These are phyloP conservation scores for Ceratina calcarata DNA, from an alignment of 1,140 invertebrate species.

Conservation along the genomic window DNA sequence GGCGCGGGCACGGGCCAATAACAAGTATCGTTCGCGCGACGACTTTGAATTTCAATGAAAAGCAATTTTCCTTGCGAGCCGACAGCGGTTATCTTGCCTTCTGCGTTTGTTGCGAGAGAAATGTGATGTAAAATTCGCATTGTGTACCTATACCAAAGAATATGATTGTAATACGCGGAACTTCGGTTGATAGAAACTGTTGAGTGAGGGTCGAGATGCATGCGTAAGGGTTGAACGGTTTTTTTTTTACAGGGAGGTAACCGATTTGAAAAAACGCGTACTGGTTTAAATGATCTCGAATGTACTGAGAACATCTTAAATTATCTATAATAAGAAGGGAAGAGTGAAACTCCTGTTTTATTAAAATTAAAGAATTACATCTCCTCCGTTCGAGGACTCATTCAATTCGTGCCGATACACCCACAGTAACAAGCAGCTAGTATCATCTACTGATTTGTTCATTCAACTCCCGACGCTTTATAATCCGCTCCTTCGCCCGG, in stretches of 20 bases:
- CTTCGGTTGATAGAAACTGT: background rate
- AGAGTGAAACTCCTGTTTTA: too few species aligned
- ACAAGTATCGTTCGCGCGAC: slow-evolving; percentile 21
- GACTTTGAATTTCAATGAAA: slow-evolving; percentile 45
- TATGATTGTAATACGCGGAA: too few species aligned
- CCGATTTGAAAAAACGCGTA: background rate
- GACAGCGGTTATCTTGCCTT: background rate
- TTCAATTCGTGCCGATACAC: background rate
- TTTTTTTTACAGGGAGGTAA: background rate
- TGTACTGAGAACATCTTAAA: too few species aligned
- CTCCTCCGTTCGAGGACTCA: background rate
- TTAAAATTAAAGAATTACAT: background rate
- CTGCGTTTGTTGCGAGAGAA: slow-evolving; percentile 7
- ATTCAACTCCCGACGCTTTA: background rate
- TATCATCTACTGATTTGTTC: background rate
- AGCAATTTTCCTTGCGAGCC: slow-evolving; percentile 33
- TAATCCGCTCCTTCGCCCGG: background rate
- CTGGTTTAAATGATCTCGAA: background rate
- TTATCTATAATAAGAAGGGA: too few species aligned
- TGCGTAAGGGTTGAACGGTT: background rate
- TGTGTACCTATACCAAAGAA: background rate
- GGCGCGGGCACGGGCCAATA: background rate
- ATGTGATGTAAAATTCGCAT: slow-evolving; percentile 31
- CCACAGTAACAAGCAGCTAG: background rate
- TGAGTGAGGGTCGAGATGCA: background rate